Conservation (phyloP, 2,888 invertebrate genomes). For the Andricus curvator region DNA sequence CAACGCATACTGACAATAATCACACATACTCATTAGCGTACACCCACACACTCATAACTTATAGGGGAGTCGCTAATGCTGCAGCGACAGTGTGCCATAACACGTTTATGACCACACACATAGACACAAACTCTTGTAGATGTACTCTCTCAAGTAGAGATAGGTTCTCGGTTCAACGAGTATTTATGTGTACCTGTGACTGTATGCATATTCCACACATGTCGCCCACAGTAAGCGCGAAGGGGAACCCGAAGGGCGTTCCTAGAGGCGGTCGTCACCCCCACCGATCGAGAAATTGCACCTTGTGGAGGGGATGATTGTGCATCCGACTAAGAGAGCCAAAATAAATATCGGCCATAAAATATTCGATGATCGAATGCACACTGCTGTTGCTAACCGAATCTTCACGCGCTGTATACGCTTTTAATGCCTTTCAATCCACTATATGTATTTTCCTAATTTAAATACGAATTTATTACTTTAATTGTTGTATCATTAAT, state of each 20-base stretch:
- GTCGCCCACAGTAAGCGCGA: constrained; percentile 53
- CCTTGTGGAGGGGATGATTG: constrained; percentile 51
- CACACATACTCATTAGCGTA: background rate
- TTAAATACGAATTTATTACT: no score
- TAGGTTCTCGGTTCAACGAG: constrained; percentile 35
- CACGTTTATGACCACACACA: constrained; percentile 29
- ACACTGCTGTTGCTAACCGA: background rate
- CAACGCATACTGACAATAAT: background rate
- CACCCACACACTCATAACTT: background rate
- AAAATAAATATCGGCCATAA: constrained; percentile 41
- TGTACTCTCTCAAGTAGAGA: constrained; percentile 19
- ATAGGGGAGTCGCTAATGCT: constrained; percentile 19
- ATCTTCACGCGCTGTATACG: background rate
- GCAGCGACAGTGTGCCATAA: constrained; percentile 13
- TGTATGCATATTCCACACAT: constrained; percentile 38
- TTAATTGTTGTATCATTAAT: no score
- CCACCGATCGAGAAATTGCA: constrained; percentile 63
- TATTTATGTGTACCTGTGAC: constrained; percentile 48
- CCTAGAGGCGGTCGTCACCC: constrained; percentile 77
- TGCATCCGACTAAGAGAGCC: constrained; percentile 26
- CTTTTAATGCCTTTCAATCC: background rate
- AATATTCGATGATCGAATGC: constrained; percentile 27
- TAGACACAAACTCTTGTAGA: background rate
- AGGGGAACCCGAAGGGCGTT: constrained; percentile 75
- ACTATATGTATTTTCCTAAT: background rate